Conservation (phyloP, 2,113 vertebrate genomes). For the Picathartes gymnocephalus region DNA sequence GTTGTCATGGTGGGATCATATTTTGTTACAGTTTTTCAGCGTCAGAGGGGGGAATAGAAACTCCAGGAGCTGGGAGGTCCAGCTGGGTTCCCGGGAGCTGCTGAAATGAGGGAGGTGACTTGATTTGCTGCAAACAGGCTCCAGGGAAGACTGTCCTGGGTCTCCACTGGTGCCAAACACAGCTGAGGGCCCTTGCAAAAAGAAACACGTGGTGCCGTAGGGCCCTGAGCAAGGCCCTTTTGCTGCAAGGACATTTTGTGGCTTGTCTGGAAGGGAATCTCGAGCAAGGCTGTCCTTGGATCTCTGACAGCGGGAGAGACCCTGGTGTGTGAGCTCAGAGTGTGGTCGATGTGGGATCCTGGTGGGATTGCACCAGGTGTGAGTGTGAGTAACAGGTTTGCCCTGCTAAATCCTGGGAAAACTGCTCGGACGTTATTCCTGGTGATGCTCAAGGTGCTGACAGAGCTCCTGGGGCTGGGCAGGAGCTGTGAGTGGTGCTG, state of each 20-base stretch:
- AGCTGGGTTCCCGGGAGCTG: accelerated
- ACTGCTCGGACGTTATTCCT: accelerated
- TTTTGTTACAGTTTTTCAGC: not conserved
- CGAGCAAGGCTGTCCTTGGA: accelerated
- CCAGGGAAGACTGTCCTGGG: accelerated
- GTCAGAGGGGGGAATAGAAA: not conserved
- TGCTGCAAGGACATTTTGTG: not conserved
- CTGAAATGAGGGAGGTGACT: not conserved
- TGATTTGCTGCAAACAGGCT: not conserved
- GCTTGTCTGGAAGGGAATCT: not conserved
- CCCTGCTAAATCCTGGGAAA: accelerated
- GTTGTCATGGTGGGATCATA: accelerated
- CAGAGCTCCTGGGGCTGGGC: not conserved
- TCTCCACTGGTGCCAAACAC: not conserved
- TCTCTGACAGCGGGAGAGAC: accelerated
- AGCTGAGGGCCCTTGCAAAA: accelerated
- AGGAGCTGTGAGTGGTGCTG: not conserved
- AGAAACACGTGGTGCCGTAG: accelerated
- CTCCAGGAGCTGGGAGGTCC: accelerated
- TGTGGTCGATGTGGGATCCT: accelerated
- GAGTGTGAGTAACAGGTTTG: not conserved
- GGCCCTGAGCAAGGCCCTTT: not conserved
- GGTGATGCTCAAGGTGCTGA: not conserved
- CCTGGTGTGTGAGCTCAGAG: accelerated
- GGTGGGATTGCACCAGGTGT: not conserved